Evolutionary conservation across 2,797 vertebrate species (phyloP), one percentile per base, ranked within the genome.

Genomic region (Manis javanica): DNA sequence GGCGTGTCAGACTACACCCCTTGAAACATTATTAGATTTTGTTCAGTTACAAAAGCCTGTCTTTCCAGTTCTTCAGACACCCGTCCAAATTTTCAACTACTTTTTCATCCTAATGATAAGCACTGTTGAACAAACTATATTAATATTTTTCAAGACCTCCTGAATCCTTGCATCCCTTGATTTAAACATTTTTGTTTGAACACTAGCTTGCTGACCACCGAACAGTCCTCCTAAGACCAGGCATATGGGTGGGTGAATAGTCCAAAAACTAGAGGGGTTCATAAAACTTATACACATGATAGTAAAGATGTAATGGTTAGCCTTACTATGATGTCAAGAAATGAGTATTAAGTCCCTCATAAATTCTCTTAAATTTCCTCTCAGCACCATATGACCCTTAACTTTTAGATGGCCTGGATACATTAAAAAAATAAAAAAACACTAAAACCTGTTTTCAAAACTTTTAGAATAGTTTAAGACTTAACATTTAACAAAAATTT

Each of bases 131-230:
- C 2, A 77, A 63, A 69, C 15, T 37, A 46, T 64, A 66, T 82
- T 64, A 75, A 66, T 78, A 26, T 79, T 64, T 78, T 92, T 69
- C 23, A 66, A 69, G 29, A 34, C 37, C 12, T 85, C 24, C 68
- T 5, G 2, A 37, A 75, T 11, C 5, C 37, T 75, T 21, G 42
- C 4, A 83, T 37, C 37, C 24, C 14, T 77, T 51, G n/a, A 86
- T 86, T 66, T 87, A 11, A 87, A 18, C 51, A 71, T 83, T 90
- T 94, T 81, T 84, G 5, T 87, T 78, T 91, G 42, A 91, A 72
- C 49, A 71, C 31, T 63, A 86, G 7, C 2, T 34, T 1, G 19
- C 39, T 66, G 11, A 87, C 57, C 34, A 46, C 26, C 29, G 18
- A 69, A 16, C 13, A 57, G 16, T 59, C 82, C 77, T 31, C 49